Percentiles rank a stretch among this genome's conserved stretches.
These are phyloP conservation scores for Axea sp. DNA, from an alignment of 2,888 invertebrate species.

Conservation along the genomic window DNA sequence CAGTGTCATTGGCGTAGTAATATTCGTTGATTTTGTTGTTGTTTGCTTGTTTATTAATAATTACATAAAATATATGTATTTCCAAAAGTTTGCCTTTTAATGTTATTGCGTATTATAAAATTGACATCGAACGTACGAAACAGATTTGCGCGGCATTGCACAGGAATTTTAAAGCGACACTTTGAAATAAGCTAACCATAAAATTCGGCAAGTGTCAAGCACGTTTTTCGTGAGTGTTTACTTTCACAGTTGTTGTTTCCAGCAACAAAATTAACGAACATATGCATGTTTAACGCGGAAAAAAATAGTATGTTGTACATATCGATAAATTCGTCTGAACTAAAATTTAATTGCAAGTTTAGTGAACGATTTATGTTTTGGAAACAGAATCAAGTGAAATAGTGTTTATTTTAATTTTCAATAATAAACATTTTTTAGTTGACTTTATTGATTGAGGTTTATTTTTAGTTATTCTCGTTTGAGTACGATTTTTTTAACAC, in stretches of 20 bases:
- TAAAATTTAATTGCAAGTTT: conserved; percentile 64
- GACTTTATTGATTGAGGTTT: conserved; percentile 1
- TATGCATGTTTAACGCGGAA: conserved; percentile 9
- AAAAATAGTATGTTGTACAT: conserved; percentile 66
- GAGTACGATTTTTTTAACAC: too few relatives aligned
- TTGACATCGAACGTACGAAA: not conserved
- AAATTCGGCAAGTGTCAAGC: conserved; percentile 58
- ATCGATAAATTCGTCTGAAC: conserved; percentile 64
- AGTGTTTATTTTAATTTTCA: conserved; percentile 65
- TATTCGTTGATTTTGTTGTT: conserved; percentile 17
- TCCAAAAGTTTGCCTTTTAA: not conserved
- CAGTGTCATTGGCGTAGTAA: conserved; percentile 44
- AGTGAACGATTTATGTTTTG: conserved; percentile 71
- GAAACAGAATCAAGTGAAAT: conserved; percentile 76
- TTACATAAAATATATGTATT: conserved; percentile 3
- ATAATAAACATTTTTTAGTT: conserved; percentile 23
- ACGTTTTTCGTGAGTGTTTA: conserved; percentile 52
- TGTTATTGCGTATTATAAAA: not conserved
- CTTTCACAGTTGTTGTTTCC: conserved; percentile 6
- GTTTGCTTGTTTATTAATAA: not conserved
- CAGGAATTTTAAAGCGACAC: not conserved
- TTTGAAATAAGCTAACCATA: conserved; percentile 64
- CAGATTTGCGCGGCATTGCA: conserved; percentile 21
- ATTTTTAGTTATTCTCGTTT: too few relatives aligned
- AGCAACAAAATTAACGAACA: conserved; percentile 1